Evolutionary conservation across 2,113 vertebrate genomes (phyloP), one percentile per base, ranked within the genome.

Genomic region (Seriola quinqueradiata): DNA sequence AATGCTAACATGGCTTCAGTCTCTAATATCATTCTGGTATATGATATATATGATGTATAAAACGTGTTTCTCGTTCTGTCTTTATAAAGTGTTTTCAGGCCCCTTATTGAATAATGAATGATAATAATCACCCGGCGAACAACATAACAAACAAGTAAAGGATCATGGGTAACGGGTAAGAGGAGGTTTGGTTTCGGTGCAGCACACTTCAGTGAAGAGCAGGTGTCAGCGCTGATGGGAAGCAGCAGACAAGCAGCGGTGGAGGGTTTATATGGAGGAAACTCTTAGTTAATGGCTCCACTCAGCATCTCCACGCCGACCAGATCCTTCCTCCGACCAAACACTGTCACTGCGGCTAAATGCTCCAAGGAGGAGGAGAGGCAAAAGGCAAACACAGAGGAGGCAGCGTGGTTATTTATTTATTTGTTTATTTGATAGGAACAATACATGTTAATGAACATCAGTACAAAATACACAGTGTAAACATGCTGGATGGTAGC

Each of bases 261-360:
- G 40, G 55, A 76, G 74, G 19, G 75, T 77, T 23, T 23, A 1
- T 8, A 36, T 58, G 40, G 19, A 6, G 42, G 74, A 58, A 40
- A 16, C 12, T 8, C 55, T 34, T 21, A 65, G 28, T 28, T 70
- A 70, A 82, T 59, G 73, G 66, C 57, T 36, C 42, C 58, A 38
- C 40, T 70, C 66, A 7, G 61, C 60, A 40, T 48, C 52, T 36
- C 11, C 0, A 5, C 28, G 13, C 58, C 80, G 6, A 38, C 48
- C 8, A 2, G 57, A 54, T 28, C 25, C 34, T 28, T 28, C 28
- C 28, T 28, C 28, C 28, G 2, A 28, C 28, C 28, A 36, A 65
- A n/a, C 36, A 1, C 61, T 13, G 61, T 63, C 60, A 5, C 50
- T 57, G 61, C n/a, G 36, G 40, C 14, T n/a, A 14, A 44, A 42